Percentiles rank a stretch among this genome's conserved stretches.
These are phyloP conservation scores for Procavia capensis DNA, from an alignment of 2,113 vertebrate species.

Conservation along the genomic window DNA sequence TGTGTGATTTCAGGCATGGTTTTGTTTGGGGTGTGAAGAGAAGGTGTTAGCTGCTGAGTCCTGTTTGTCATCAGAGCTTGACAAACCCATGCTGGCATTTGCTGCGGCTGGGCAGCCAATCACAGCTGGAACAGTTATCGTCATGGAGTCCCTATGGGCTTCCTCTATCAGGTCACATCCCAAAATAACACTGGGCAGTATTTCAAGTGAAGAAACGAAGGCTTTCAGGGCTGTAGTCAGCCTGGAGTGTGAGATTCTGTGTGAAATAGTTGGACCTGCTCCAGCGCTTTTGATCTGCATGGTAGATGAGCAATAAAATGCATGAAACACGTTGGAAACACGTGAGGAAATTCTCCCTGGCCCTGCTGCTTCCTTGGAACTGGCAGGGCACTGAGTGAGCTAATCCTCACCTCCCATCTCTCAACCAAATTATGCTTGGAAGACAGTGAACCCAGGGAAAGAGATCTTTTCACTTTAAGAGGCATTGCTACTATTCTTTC, in stretches of 20 bases:
- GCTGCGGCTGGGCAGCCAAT: conserved; percentile 81
- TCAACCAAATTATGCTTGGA: conserved; percentile 69
- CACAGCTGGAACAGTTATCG: conserved; percentile 87
- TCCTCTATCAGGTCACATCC: conserved; percentile 96
- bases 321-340: conserved; percentile 95
- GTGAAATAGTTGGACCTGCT: conserved; percentile 95
- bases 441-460: conserved; percentile 47
- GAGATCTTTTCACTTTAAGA: conserved; percentile 18
- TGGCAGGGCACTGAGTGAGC: conserved; percentile 85
- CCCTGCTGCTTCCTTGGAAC: conserved; percentile 86
- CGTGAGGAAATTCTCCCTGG: conserved; percentile 91
- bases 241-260: conserved; percentile 96
- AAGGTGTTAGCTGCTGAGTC: conserved; percentile 83
- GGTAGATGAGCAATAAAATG: conserved; percentile 97
- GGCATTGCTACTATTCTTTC: background rate
- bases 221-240: conserved; percentile 95
- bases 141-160: conserved; percentile 93
- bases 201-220: conserved; percentile 97
- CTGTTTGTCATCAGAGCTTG: conserved; percentile 82
- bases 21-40: conserved; percentile 83
- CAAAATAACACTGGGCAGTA: conserved; percentile 96
- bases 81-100: conserved; percentile 85
- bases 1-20: conserved; percentile 77
- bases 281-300: conserved; percentile 92
- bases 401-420: conserved; percentile 83